Base-by-base conservation (phyloP, 1,140 invertebrate species). In the Daktulosphaira vitifoliae region DNA sequence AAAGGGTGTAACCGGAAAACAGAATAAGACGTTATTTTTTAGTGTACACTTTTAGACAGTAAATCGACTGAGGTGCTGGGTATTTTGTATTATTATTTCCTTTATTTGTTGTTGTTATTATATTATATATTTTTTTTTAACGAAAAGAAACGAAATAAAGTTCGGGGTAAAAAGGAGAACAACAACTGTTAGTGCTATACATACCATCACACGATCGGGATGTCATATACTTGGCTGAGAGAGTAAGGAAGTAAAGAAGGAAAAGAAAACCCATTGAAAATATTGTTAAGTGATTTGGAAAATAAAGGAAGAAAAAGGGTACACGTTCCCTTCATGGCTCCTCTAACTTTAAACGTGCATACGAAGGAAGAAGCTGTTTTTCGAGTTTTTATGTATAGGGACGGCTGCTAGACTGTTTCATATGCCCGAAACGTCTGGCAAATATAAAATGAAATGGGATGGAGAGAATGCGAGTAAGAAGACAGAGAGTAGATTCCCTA, bases 251-350 rank as follows among this genome's bases (percentile, higher is more conserved):
- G 13, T 5, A 23, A 6, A 11, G 18, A 26, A 59, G n/a, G 23
- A 8, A 37, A 18, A 42, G 53, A 22, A 44, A 59, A 38, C 39
- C 39, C 54, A n/a, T 59, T 44, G 54, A 59, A 59, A 59, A 56
- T 59, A 59, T 44, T 59, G 54, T 59, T 59, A 59, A 59, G 54
- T 59, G 54, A 59, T 59, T 59, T 22, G 54, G 54, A 59, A 59
- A 59, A 59, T 59, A 59, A 59, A 59, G 54, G 39, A 59, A n/a
- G 42, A 23, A 49, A 56, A 59, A 59, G 54, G 38, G 54, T 59
- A 37, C 23, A 20, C 15, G 3, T 2, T 6, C 2, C 13, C 5
- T 5, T 13, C 2, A 7, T n/a, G 22, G 15, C 23, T 0, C n/a
- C 15, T 4, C 13, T 22, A 16, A 5, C 0, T 13, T n/a, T n/a